These are phyloP conservation scores for Atrichornis clamosus DNA, from an alignment of 2,113 vertebrate genomes.

Conservation along the genomic window DNA sequence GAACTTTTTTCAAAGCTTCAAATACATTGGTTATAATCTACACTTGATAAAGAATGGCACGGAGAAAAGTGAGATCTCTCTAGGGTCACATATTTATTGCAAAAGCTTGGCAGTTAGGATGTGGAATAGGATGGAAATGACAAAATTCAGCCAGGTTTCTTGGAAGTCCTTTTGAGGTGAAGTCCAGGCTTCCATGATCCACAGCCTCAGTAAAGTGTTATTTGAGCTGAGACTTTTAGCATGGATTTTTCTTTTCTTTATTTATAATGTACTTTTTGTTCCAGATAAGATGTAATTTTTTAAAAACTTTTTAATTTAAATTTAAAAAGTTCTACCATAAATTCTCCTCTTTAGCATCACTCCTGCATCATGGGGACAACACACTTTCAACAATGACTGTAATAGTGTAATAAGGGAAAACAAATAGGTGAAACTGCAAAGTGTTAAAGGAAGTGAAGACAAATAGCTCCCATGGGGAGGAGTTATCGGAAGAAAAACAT, in stretches of 20 bases:
- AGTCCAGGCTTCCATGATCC: background rate
- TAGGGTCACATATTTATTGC: background rate
- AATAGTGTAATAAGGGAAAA: background rate
- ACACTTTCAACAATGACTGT: background rate
- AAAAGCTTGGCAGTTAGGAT: background rate
- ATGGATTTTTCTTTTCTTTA: background rate
- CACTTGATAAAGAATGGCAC: background rate
- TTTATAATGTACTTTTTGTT: background rate
- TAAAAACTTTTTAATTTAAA: background rate
- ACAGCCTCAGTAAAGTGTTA: background rate
- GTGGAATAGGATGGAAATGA: background rate
- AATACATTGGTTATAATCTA: background rate
- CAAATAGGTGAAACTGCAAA: background rate
- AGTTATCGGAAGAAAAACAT: background rate
- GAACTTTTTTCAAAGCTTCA: background rate
- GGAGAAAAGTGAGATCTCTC: background rate
- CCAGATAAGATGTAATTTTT: background rate
- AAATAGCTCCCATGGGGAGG: background rate
- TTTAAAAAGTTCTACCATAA: background rate
- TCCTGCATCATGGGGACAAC: background rate
- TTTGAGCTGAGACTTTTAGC: background rate
- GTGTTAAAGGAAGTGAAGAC: background rate
- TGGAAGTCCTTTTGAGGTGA: background rate
- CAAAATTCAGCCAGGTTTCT: background rate
- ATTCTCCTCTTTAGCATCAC: background rate